A percentile compares a stretch with the other conserved stretches of the same genome.
Conservation (phyloP, 2,797 vertebrate genomes). For the Brotogeris chrysoptera region DNA sequence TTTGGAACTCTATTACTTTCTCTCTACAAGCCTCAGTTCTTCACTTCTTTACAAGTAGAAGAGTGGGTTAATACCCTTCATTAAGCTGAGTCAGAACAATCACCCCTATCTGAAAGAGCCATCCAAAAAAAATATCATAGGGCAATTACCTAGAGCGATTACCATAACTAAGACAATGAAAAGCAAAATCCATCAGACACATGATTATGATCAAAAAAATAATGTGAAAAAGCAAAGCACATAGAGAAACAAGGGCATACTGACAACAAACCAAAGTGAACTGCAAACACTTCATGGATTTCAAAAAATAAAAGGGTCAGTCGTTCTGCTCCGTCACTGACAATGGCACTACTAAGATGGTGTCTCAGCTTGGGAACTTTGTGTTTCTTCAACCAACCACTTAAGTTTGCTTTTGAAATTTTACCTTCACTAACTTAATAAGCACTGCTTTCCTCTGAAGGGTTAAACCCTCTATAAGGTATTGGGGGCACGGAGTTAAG, state of each 20-base stretch:
- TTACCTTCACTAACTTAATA: not conserved
- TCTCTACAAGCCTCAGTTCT: not conserved
- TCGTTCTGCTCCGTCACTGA: conserved; percentile 61
- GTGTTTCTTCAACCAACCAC: not conserved
- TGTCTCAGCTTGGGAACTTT: not conserved
- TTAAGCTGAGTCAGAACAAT: not conserved
- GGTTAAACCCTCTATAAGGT: not conserved
- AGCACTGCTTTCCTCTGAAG: not conserved
- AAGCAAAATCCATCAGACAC: conserved; percentile 49
- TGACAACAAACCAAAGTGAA: conserved; percentile 47
- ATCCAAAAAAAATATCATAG: conserved; percentile 15
- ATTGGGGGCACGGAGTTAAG: not conserved
- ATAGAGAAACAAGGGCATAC: conserved; percentile 41
- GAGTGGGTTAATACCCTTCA: not conserved
- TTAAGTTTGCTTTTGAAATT: conserved; percentile 1
- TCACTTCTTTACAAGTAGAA: not conserved
- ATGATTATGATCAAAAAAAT: conserved; percentile 64
- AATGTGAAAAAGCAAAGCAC: conserved; percentile 26
- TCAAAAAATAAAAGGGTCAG: not conserved
- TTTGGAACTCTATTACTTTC: not conserved
- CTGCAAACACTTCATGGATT: conserved; percentile 1
- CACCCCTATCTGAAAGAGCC: not conserved
- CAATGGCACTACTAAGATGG: not conserved
- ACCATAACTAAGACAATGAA: conserved; percentile 64
- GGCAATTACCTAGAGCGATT: conserved; percentile 52